phyloP scores from a whole-genome alignment of 2,888 invertebrate genomes.

The Caradrina kadenii region DNA sequence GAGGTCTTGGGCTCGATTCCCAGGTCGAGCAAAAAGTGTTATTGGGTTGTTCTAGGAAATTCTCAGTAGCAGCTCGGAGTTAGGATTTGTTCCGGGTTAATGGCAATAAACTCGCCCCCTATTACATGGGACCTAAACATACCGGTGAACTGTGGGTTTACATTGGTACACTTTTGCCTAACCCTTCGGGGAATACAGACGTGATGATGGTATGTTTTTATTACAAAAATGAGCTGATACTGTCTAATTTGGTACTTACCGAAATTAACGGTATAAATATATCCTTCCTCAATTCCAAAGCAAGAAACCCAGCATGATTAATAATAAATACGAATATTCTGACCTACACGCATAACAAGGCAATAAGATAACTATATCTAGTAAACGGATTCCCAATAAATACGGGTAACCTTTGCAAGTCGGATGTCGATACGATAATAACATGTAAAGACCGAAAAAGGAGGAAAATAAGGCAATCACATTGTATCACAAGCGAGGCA shows the following conservation, averaged over 20 bases:
- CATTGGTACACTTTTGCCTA: too few species aligned
- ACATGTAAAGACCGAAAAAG: constrained; percentile 79
- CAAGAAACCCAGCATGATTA: constrained; percentile 39
- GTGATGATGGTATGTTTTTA: too few species aligned
- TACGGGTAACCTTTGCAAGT: constrained; percentile 69
- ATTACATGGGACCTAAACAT: too few species aligned
- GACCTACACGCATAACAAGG: constrained; percentile 40
- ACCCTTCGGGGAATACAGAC: too few species aligned
- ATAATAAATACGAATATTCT: constrained; percentile 44
- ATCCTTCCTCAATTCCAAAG: constrained; percentile 14
- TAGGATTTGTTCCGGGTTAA: too few species aligned
- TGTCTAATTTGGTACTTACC: constrained; percentile 10
- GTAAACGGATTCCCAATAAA: constrained; percentile 59
- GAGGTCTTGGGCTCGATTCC: too few species aligned
- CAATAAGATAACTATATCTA: constrained; percentile 50
- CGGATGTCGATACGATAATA: constrained; percentile 80
- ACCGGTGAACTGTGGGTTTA: too few species aligned
- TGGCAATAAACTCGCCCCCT: too few species aligned
- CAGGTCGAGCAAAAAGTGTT: too few species aligned
- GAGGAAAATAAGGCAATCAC: constrained; percentile 81
- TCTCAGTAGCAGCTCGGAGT: too few species aligned
- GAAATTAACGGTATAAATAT: constrained; percentile 13
- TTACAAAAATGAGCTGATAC: not conserved
- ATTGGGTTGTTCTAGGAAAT: too few species aligned
- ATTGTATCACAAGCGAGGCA: constrained; percentile 79